A percentile compares a stretch with the other conserved stretches of the same genome.
These are phyloP conservation scores for Mustela nigripes DNA, from an alignment of 2,113 vertebrate species.

Conservation along the genomic window DNA sequence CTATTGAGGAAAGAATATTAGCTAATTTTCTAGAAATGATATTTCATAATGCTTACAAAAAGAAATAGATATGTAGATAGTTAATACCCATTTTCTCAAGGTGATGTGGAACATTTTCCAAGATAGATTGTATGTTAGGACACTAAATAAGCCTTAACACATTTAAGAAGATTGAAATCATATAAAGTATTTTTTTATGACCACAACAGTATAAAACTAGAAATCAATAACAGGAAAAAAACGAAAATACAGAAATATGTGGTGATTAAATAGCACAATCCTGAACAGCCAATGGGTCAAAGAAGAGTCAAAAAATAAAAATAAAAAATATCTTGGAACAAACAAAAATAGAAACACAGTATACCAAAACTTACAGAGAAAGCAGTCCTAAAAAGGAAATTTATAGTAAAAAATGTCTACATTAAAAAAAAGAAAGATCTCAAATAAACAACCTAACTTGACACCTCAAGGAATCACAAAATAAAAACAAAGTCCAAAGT, in stretches of 20 bases:
- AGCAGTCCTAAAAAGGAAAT: neutral
- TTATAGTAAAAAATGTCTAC: neutral
- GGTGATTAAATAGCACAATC: neutral
- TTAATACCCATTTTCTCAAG: neutral
- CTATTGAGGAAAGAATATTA: neutral
- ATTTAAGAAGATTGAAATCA: neutral
- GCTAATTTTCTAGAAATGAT: neutral
- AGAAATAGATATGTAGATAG: neutral
- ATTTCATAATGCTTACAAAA: conserved; percentile 12
- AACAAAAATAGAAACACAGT: neutral
- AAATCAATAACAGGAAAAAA: neutral
- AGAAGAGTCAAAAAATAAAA: neutral
- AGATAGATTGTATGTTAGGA: neutral
- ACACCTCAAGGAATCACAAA: neutral
- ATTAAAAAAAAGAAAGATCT: neutral
- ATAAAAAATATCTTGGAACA: neutral
- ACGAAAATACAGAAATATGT: neutral
- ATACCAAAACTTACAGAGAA: neutral
- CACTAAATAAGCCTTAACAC: neutral
- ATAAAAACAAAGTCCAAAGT: neutral
- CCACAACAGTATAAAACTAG: neutral
- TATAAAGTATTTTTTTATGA: neutral
- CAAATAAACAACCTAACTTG: neutral
- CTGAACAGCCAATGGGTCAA: neutral
- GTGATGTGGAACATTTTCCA: neutral